These are phyloP conservation scores for Thera obeliscata DNA, from an alignment of 2,888 invertebrate species.

Conservation along the genomic window DNA sequence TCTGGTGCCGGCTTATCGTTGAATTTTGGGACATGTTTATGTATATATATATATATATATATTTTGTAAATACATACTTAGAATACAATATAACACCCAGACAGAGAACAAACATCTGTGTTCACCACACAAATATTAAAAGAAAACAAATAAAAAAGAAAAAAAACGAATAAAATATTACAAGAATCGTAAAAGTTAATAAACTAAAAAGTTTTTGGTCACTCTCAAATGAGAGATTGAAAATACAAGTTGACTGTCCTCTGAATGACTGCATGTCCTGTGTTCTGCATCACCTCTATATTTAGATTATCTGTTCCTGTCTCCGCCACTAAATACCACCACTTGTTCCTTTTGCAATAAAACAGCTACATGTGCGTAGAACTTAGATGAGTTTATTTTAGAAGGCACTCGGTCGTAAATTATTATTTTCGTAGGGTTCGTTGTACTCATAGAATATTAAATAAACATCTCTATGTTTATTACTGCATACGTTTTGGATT, in stretches of 20 bases:
- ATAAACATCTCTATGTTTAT: neutral
- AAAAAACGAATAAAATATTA: too few species aligned
- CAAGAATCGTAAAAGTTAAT: too few species aligned
- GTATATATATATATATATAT: too few species aligned
- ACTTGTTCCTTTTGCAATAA: slow-evolving; percentile 39
- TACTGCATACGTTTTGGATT: neutral
- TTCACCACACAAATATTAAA: too few species aligned
- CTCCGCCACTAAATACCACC: slow-evolving; percentile 18
- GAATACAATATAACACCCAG: too few species aligned
- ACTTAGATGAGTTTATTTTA: slow-evolving; percentile 39
- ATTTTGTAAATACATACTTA: too few species aligned
- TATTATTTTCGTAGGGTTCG: slow-evolving; percentile 38
- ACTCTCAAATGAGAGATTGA: neutral
- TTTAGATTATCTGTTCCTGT: slow-evolving; percentile 27
- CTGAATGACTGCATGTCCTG: slow-evolving; percentile 4
- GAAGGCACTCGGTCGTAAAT: slow-evolving; percentile 38
- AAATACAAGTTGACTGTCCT: neutral
- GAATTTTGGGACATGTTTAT: too few species aligned
- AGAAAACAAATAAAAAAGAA: too few species aligned
- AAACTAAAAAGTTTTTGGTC: too few species aligned
- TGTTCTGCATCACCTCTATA: slow-evolving; percentile 24
- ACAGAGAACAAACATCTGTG: too few species aligned
- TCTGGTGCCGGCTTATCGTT: too few species aligned
- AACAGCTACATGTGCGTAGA: slow-evolving; percentile 39
- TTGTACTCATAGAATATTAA: slow-evolving; percentile 27